Conservation (phyloP, 2,888 invertebrate genomes). For the Yponomeuta plumbellus region DNA sequence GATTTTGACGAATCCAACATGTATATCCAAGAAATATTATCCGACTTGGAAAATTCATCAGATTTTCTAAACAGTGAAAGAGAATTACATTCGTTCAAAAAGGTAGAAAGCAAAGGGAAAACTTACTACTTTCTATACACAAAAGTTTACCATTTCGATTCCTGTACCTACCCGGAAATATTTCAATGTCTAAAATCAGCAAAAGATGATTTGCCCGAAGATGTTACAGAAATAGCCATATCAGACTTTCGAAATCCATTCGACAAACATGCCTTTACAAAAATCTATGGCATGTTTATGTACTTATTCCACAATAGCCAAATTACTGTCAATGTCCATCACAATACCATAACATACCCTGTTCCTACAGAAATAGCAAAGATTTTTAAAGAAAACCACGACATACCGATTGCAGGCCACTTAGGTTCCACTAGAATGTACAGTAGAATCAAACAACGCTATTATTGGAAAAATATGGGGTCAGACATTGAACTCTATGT, state of each 20-base stretch:
- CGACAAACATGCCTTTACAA: slow-evolving; percentile 7
- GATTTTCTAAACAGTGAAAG: no score
- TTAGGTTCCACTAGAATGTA: slow-evolving; percentile 10
- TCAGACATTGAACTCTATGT: slow-evolving; percentile 14
- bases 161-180: slow-evolving; percentile 19
- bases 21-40: no score
- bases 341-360: slow-evolving; percentile 8
- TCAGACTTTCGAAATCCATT: slow-evolving; percentile 15
- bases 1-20: no score
- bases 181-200: slow-evolving; percentile 20
- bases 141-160: slow-evolving; percentile 23
- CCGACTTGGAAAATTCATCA: no score
- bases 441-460: slow-evolving; percentile 4
- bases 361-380: slow-evolving; percentile 4
- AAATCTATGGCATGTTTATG: slow-evolving; percentile 16
- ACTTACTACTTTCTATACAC: slow-evolving; percentile 21
- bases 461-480: slow-evolving; percentile 11
- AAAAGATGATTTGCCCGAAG: slow-evolving; percentile 12
- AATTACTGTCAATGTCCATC: slow-evolving; percentile 4
- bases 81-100: no score
- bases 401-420: slow-evolving; percentile 9
- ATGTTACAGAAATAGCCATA: slow-evolving; percentile 16
- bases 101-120: no score
- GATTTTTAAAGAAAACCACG: slow-evolving; percentile 12
- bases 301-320: slow-evolving; percentile 4